phyloP scores from a whole-genome alignment of 2,113 vertebrate species.

The Donacobius atricapilla region DNA sequence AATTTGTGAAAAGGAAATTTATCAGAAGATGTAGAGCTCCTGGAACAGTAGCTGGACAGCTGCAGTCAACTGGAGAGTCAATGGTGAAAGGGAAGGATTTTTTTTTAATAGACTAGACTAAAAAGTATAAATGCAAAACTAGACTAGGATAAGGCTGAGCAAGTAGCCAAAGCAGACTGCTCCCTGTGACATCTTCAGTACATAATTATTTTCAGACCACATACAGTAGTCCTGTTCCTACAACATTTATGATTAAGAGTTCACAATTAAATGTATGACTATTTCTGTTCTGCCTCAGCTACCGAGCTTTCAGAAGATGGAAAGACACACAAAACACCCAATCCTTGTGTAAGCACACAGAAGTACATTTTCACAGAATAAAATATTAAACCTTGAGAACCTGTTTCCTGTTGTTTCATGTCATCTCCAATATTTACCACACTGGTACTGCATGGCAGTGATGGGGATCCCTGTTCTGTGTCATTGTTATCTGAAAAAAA shows the following conservation, averaged over 20 bases:
- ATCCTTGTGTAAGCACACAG: neutral
- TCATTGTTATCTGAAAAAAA: conserved; percentile 68
- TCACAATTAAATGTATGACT: neutral
- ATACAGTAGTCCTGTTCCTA: neutral
- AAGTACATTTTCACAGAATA: neutral
- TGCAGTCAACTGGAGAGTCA: neutral
- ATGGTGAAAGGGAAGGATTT: neutral
- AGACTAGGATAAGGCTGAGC: neutral
- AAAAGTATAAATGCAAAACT: neutral
- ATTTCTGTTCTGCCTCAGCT: neutral
- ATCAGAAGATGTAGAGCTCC: neutral
- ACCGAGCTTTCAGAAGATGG: neutral
- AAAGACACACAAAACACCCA: neutral
- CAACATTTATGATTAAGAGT: neutral
- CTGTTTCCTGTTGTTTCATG: conserved; percentile 36
- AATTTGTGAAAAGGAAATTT: neutral
- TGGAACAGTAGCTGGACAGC: neutral
- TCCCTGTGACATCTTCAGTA: neutral
- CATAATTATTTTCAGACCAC: neutral
- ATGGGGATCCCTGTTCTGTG: conserved; percentile 52
- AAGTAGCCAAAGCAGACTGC: neutral
- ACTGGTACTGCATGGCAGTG: conserved; percentile 10
- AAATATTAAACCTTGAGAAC: neutral
- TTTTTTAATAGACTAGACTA: neutral
- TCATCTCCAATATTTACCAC: conserved; percentile 63